phyloP scores from a whole-genome alignment of 2,113 vertebrate species.

The Myodes glareolus region DNA sequence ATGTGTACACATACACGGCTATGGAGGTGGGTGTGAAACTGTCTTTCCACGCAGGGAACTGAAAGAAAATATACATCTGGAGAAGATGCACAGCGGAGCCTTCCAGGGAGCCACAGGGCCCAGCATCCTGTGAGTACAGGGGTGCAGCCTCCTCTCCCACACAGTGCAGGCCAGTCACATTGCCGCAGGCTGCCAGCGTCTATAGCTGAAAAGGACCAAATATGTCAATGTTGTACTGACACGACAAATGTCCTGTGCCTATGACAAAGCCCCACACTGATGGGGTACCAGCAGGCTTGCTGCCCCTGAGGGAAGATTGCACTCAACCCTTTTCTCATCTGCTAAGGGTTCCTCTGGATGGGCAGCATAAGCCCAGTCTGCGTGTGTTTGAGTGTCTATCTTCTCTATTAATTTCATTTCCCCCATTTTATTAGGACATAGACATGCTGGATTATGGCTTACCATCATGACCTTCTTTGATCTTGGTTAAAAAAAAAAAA shows the following conservation, averaged over 20 bases:
- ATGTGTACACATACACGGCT: fast-evolving
- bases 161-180: no score
- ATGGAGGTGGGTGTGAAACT: not conserved
- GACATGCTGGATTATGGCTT: not conserved
- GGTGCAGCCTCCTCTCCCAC: not conserved
- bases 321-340: not conserved
- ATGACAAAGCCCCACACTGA: not conserved
- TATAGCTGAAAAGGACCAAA: not conserved
- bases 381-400: not conserved
- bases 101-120: constrained; percentile 92
- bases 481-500: not conserved
- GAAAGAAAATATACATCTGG: constrained; percentile 90
- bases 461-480: not conserved
- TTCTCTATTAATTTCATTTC: not conserved
- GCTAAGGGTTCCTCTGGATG: not conserved
- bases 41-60: constrained; percentile 87
- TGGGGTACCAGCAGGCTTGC: not conserved
- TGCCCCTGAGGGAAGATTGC: not conserved
- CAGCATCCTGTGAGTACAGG: constrained; percentile 90
- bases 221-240: not conserved
- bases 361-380: not conserved
- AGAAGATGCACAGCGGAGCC: constrained; percentile 89
- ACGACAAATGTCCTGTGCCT: not conserved
- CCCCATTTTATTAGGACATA: not conserved
- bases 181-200: not conserved